Conservation (phyloP, 2,113 vertebrate genomes). For the Salvelinus fontinalis region DNA sequence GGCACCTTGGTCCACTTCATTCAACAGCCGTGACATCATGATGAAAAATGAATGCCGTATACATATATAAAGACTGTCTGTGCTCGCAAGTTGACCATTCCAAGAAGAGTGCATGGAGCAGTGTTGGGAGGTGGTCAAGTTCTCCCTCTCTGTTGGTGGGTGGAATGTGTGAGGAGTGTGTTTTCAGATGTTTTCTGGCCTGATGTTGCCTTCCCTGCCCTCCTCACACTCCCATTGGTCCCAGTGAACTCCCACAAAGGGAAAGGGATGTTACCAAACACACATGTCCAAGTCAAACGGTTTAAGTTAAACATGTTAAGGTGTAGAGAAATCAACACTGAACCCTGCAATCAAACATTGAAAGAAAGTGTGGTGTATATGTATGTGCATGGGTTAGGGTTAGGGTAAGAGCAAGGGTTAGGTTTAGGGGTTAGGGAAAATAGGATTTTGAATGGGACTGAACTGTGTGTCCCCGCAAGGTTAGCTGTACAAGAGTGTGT, state of each 20-base stretch:
- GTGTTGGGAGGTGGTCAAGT: background rate
- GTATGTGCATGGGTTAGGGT: background rate
- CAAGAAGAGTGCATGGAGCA: too few species aligned
- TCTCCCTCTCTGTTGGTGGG: conserved; percentile 33
- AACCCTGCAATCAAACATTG: conserved; percentile 43
- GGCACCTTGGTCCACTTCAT: too few species aligned
- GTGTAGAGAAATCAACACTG: background rate
- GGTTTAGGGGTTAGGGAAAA: too few species aligned
- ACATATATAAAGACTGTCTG: background rate
- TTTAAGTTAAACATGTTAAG: background rate
- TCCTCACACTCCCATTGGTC: conserved; percentile 53
- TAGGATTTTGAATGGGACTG: too few species aligned
- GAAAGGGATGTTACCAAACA: background rate
- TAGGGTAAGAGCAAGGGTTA: too few species aligned
- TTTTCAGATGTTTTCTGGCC: conserved; percentile 16
- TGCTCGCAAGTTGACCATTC: background rate
- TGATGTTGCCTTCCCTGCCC: conserved; percentile 43
- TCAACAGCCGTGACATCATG: background rate
- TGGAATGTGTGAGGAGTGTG: conserved; percentile 15
- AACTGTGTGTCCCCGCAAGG: too few species aligned
- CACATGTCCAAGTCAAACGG: background rate
- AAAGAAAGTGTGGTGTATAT: background rate
- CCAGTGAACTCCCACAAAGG: conserved; percentile 18
- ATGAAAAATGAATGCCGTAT: conserved; percentile 52
- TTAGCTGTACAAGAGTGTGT: too few species aligned